Evolutionary conservation across 2,888 invertebrate species (phyloP).

Genomic region (Aquatica leii): DNA sequence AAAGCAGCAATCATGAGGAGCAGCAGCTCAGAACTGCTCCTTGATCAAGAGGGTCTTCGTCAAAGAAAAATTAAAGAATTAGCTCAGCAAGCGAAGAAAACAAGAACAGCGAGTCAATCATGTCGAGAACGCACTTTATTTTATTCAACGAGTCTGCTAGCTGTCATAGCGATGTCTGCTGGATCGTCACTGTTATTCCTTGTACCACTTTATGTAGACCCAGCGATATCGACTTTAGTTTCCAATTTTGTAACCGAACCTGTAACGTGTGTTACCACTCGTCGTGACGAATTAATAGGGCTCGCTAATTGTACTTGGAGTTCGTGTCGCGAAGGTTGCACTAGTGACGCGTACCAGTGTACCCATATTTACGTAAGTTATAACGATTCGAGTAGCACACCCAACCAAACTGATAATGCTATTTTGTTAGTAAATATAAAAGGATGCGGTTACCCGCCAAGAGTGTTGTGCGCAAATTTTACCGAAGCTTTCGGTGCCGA

Average conservation of each 20-base stretch:
- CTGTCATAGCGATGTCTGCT: constrained; percentile 74
- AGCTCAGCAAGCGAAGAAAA: constrained; percentile 59
- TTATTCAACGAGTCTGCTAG: constrained; percentile 75
- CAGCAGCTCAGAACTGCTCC: constrained; percentile 80
- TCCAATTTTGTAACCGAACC: constrained; percentile 80
- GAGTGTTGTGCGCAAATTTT: constrained; percentile 79
- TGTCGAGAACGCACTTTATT: constrained; percentile 75
- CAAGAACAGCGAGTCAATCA: constrained; percentile 63
- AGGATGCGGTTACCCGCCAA: constrained; percentile 84
- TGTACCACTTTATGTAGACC: constrained; percentile 77
- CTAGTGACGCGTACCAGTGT: constrained; percentile 77
- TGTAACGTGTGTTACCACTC: constrained; percentile 75
- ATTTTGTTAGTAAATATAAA: constrained; percentile 80
- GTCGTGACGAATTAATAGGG: constrained; percentile 75
- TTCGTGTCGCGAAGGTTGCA: constrained; percentile 82
- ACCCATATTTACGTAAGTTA: constrained; percentile 71
- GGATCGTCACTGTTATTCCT: constrained; percentile 77
- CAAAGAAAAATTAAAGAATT: constrained; percentile 69
- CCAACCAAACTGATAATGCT: constrained; percentile 63
- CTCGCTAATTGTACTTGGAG: constrained; percentile 83
- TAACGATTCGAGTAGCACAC: constrained; percentile 53
- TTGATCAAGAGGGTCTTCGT: constrained; percentile 75
- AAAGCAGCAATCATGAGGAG: constrained; percentile 67
- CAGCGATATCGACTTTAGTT: constrained; percentile 71
- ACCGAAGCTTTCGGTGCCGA: constrained; percentile 74